phyloP scores from a whole-genome alignment of 1,140 invertebrate species.

The Bombus pyrosoma region DNA sequence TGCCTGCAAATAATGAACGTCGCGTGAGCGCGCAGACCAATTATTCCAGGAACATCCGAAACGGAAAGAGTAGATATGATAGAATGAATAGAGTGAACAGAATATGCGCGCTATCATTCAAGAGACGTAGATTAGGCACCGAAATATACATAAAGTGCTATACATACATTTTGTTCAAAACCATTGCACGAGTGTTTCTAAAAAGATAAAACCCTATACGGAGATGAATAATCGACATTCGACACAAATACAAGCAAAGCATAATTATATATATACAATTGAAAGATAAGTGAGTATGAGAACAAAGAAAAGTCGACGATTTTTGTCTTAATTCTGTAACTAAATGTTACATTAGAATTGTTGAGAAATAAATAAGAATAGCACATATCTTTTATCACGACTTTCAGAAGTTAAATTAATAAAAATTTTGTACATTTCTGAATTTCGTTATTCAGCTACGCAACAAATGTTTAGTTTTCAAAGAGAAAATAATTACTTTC shows the following conservation, averaged over 20 bases:
- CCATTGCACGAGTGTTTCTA: not conserved
- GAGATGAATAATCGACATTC: not conserved
- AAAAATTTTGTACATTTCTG: not conserved
- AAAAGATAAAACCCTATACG: not conserved
- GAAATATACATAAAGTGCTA: not conserved
- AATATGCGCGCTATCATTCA: not conserved
- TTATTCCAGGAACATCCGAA: constrained; percentile 51
- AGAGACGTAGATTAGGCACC: not conserved
- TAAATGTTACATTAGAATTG: not conserved
- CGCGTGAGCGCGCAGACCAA: constrained; percentile 55
- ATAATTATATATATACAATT: not conserved
- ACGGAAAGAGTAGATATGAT: constrained; percentile 38
- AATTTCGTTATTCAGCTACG: not conserved
- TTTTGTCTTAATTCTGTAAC: not conserved
- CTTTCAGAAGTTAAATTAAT: not conserved
- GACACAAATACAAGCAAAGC: no score
- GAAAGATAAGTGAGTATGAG: not conserved
- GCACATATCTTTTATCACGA: no score
- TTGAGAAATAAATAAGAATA: not conserved
- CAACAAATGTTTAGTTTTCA: not conserved
- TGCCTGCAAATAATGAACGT: constrained; percentile 48
- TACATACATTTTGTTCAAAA: not conserved
- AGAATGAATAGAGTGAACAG: constrained; percentile 12
- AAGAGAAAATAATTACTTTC: not conserved
- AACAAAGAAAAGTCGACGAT: not conserved